Evolutionary conservation across 2,797 vertebrate genomes (phyloP).

Genomic region (Malurus splendens): DNA sequence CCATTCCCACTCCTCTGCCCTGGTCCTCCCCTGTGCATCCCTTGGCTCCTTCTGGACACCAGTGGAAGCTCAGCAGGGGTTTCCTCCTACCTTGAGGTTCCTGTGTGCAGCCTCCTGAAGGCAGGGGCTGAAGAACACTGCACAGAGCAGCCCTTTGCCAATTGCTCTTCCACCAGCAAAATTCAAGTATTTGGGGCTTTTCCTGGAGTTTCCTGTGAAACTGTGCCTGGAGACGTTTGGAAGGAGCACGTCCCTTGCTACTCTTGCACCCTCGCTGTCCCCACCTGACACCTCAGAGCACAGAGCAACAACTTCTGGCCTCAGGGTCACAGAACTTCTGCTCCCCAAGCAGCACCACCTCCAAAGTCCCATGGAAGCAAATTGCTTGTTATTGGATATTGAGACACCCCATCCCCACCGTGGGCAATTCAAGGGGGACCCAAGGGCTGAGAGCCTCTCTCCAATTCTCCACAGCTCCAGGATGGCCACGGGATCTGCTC

Average conservation of each 20-base stretch:
- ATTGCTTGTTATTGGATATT: rapidly evolving
- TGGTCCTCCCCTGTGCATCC: background rate
- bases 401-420: rapidly evolving
- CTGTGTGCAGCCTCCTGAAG: background rate
- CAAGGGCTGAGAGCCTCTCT: background rate
- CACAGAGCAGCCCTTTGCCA: background rate
- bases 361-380: background rate
- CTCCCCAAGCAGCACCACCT: background rate
- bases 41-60: background rate
- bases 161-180: background rate
- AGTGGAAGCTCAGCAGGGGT: background rate
- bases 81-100: background rate
- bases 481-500: background rate
- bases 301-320: background rate
- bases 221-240: rapidly evolving
- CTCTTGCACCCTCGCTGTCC: rapidly evolving
- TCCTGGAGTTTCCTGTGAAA: background rate
- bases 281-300: background rate
- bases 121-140: background rate
- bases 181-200: background rate
- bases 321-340: background rate
- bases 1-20: background rate
- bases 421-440: background rate
- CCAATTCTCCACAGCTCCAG: background rate
- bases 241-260: background rate